phyloP scores from a whole-genome alignment of 2,888 invertebrate genomes.

The Lepidocyrtinus sp. region DNA sequence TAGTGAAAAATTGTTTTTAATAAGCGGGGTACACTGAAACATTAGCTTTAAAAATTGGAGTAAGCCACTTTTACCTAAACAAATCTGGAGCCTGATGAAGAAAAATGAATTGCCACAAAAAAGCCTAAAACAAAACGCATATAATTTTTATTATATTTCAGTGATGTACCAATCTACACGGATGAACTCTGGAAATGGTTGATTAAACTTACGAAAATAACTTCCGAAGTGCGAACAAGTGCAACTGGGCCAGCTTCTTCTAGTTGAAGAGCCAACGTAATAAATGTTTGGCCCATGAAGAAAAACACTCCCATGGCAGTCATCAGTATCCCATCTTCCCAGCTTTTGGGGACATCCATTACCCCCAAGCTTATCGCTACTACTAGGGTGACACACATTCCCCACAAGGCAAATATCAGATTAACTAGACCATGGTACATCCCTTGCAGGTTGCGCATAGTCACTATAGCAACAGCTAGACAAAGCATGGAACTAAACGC shows the following conservation, averaged over 20 bases:
- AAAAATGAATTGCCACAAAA: constrained; percentile 59
- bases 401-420: constrained; percentile 49
- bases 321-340: constrained; percentile 37
- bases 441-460: constrained; percentile 52
- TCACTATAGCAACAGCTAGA: constrained; percentile 51
- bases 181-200: not conserved
- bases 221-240: constrained; percentile 50
- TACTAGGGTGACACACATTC: constrained; percentile 30
- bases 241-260: constrained; percentile 59
- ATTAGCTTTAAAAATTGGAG: too few species aligned
- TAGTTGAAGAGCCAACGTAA: constrained; percentile 48
- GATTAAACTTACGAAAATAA: constrained; percentile 41
- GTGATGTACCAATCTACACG: not conserved
- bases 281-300: constrained; percentile 52
- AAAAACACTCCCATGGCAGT: constrained; percentile 45
- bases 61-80: constrained; percentile 56
- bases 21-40: too few species aligned
- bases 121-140: constrained; percentile 24
- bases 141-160: not conserved
- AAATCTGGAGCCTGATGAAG: constrained; percentile 47
- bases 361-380: constrained; percentile 45
- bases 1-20: too few species aligned
- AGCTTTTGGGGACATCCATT: constrained; percentile 36
- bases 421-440: constrained; percentile 58
- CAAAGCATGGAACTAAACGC: constrained; percentile 56